Evolutionary conservation across 2,113 vertebrate species (phyloP), one percentile per base, ranked within the genome.

Genomic region (Dicrurus megarhynchus): DNA sequence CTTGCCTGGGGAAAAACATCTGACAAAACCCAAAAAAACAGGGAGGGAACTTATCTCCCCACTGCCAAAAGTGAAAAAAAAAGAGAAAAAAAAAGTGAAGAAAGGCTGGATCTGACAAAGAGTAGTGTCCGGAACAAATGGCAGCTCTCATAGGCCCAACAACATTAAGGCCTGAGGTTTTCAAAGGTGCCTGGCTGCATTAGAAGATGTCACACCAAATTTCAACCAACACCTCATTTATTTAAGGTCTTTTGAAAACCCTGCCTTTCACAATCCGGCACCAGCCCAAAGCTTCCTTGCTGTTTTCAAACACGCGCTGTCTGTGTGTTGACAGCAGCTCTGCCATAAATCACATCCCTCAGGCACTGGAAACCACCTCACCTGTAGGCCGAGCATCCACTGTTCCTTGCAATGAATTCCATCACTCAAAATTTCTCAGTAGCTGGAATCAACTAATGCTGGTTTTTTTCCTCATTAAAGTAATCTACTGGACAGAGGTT

Each of bases 141-240:
- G 73, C 16, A 84, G 68, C 64, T 87, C 76, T 93, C 65, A 57
- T 9, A 70, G 26, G 11, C 28, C 21, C 28, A 70, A 26, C 11
- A 92, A 46, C 3, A 3, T 68, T 78, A 39, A 88, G 47, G 39
- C 5, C 53, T 80, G 60, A 49, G 37, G 53, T 87, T 96, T 94
- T 90, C 49, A 81, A 92, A 92, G 79, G 76, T 56, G 47, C 53
- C 44, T 85, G 52, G 74, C 50, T 73, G 71, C 56, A 41, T 33
- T 63, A 90, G 57, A 89, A 70, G 63, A 77, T 59, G 84, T 47
- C 78, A 87, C 71, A 85, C 63, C 33, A 13, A 88, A 92, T 89
- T 93, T 96, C 92, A 86, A 77, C 60, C 57, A 80, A 53, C 92
- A 93, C 80, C 83, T 92, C 65, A 90, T 95, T 93, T 79, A 81